Percentiles rank a stretch among this genome's conserved stretches.
Conservation (phyloP, 2,888 invertebrate species). For the Drosophila rubida region DNA sequence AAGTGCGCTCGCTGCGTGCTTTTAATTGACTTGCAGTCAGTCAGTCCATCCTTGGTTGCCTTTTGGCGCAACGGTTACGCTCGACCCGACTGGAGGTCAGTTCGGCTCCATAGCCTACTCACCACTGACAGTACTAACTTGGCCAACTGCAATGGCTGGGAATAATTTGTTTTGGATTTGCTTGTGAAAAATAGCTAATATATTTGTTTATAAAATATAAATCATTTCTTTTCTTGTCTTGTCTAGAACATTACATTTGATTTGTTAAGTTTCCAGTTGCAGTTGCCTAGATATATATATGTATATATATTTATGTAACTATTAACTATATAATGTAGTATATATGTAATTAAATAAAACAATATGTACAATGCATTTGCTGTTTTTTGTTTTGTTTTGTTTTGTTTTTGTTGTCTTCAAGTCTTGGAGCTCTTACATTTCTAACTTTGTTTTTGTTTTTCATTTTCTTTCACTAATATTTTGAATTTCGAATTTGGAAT, state of each 20-base stretch:
- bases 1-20: slow-evolving; percentile 72
- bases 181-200: slow-evolving; percentile 75
- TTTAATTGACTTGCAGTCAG: slow-evolving; percentile 73
- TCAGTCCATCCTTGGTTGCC: slow-evolving; percentile 79
- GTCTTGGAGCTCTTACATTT: slow-evolving; percentile 76
- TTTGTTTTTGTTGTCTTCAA: slow-evolving; percentile 64
- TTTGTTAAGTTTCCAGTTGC: slow-evolving; percentile 71
- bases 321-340: slow-evolving; percentile 30
- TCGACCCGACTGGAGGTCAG: slow-evolving; percentile 73
- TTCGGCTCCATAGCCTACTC: slow-evolving; percentile 27
- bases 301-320: slow-evolving; percentile 26
- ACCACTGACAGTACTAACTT: background rate
- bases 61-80: slow-evolving; percentile 81
- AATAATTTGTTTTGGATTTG: slow-evolving; percentile 72
- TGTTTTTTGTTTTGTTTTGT: slow-evolving; percentile 17
- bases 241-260: slow-evolving; percentile 32
- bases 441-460: slow-evolving; percentile 26
- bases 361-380: slow-evolving; percentile 69
- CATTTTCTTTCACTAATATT: background rate
- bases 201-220: slow-evolving; percentile 62
- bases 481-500: slow-evolving; percentile 68
- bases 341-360: slow-evolving; percentile 75
- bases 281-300: slow-evolving; percentile 48
- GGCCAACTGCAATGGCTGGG: slow-evolving; percentile 9
- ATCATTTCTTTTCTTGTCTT: slow-evolving; percentile 63